Evolutionary conservation across 2,888 invertebrate genomes (phyloP), one percentile per base, ranked within the genome.

Genomic region (Villa cingulata): DNA sequence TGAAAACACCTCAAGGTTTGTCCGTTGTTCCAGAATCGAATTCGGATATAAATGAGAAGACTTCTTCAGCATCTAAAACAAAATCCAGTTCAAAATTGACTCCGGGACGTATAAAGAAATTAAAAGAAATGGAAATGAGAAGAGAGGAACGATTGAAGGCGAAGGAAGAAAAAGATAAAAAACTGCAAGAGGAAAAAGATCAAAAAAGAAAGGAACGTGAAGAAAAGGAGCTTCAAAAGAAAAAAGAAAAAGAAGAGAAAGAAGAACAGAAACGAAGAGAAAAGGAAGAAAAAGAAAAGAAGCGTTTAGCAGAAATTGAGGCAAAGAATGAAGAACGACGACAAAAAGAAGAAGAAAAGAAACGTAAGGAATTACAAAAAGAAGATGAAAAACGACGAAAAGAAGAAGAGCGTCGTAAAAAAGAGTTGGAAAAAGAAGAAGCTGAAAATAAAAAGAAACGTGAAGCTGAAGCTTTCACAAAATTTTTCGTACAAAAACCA

Each of bases 371-470:
- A 48, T 68, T 71, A 50, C 70, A 70, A 50, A 68, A 66, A 48
- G 72, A 70, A 56, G 72, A 72, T 46, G 72, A 68, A 55, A 58
- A 68, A 23, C 64, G 63, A 40, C 64, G 68, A 50, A 65, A 62
- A 39, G 66, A 69, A 43, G 70, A 70, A 34, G 69, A 70, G 41
- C 64, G 62, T 1, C 62, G 63, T 54, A 78, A 71, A 65, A 84
- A 76, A 55, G 77, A 78, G 55, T 72, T 71, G 45, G 78, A 80
- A 57, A 83, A 78, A 57, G 73, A 79, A 55, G 86, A 84, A 63
- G 78, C 77, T 45, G 82, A 83, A 61, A 74, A 80, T 14, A 83
- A 82, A 56, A 84, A 85, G 60, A 83, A 83, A 55, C 86, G 87
- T 60, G 80, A 80, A 0, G 83, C 83, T 1, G 80, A 81, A 45